Evolutionary conservation across 2,797 vertebrate species (phyloP), one percentile per base, ranked within the genome.

Genomic region (Sebastes oblongus): DNA sequence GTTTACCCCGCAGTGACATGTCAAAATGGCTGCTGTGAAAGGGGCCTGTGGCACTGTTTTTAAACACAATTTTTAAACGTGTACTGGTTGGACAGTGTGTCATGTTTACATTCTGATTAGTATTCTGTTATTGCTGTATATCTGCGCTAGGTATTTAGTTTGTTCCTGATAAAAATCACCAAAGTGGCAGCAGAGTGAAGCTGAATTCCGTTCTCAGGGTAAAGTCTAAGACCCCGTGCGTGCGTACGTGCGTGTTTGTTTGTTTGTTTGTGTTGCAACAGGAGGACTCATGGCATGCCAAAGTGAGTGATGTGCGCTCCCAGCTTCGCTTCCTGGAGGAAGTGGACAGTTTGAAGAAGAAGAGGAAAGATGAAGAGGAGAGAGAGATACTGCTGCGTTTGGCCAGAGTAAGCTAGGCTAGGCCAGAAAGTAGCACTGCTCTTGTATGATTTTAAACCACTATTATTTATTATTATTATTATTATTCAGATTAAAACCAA

Each of bases 291-390:
- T 94, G 89, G 42, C 96, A 98, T 42, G 36, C 84, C 0, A 73
- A 96, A 71, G 95, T 92, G 68, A 97, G 82, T 79, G 97, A 99
- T 70, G 95, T 96, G 1, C 96, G 96, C 68, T 94, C 97, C 65
- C 98, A 99, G 84, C 95, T 99, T 80, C 97, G 91, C 81, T 99
- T 97, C 91, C 92, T 99, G 69, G 98, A 98, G 87, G 96, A 98
- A 74, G 93, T 98, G 6, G 98, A 98, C 90, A 94, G 93, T 66
- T 74, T 98, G 65, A 97, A 97, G 90, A 99, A 97, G 85, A 96
- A 94, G 88, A 96, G 94, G 72, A 97, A 92, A 76, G 96, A 96
- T 70, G 97, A 98, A 80, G 97, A 98, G 86, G 97, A 99, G 92
- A 93, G 95, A 71, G 97, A 98, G 89, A 91, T 93, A 56, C 86